These are phyloP conservation scores for Syncerus caffer DNA, from an alignment of 2,797 vertebrate genomes.

Conservation along the genomic window DNA sequence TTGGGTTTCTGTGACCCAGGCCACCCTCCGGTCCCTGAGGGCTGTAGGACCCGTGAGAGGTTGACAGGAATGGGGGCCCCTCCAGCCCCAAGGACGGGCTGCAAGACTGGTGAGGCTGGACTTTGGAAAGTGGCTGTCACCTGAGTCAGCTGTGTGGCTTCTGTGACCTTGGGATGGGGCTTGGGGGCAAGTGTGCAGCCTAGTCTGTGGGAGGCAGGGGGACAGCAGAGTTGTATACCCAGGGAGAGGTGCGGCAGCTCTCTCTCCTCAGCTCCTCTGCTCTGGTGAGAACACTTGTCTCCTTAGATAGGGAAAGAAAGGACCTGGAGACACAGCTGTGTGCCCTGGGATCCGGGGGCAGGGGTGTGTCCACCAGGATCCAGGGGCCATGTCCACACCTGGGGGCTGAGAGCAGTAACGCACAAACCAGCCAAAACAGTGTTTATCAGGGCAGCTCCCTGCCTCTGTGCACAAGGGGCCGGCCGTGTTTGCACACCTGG, in stretches of 20 bases:
- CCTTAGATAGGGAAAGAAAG: background rate
- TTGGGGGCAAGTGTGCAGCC: background rate
- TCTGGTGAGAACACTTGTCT: background rate
- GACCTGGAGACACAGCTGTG: background rate
- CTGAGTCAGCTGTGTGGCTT: rapidly evolving
- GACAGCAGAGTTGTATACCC: background rate
- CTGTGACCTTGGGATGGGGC: background rate
- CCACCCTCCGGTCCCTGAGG: background rate
- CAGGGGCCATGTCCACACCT: background rate
- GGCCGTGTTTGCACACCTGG: background rate
- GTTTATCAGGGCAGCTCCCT: no score
- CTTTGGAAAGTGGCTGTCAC: background rate
- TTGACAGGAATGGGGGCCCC: background rate
- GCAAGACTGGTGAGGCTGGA: background rate
- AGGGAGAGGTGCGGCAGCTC: background rate
- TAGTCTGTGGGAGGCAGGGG: rapidly evolving
- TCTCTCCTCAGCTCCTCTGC: no score
- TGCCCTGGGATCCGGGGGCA: background rate
- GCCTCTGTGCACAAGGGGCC: background rate
- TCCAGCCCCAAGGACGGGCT: background rate
- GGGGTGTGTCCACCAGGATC: background rate
- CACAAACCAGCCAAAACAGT: background rate
- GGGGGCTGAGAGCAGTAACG: background rate
- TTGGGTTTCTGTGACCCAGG: background rate
- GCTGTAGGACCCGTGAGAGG: background rate